phyloP scores from a whole-genome alignment of 2,113 vertebrate species.

The Anser cygnoides region DNA sequence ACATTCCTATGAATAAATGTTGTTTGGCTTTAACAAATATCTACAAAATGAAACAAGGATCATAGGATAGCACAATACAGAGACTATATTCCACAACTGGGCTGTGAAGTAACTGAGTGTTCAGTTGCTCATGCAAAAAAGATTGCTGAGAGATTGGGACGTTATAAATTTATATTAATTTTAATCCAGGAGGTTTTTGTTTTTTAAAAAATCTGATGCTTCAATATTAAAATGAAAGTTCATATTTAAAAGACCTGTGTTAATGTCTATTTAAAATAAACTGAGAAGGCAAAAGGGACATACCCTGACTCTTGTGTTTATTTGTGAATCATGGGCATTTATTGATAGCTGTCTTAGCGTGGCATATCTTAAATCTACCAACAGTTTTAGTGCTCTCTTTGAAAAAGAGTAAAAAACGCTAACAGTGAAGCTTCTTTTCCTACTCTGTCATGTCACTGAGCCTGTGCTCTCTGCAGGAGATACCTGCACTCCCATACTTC shows the following conservation, averaged over 20 bases:
- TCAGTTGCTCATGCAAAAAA: neutral
- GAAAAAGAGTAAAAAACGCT: neutral
- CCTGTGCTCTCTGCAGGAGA: neutral
- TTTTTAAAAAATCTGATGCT: neutral
- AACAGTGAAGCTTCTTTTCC: neutral
- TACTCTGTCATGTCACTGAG: neutral
- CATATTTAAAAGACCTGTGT: neutral
- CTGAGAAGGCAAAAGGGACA: neutral
- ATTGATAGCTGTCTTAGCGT: neutral
- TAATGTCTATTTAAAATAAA: neutral
- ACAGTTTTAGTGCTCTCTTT: neutral
- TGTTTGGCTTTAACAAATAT: neutral
- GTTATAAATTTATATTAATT: neutral
- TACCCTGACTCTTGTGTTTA: neutral
- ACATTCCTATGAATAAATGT: neutral
- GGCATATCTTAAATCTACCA: neutral
- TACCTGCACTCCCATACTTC: neutral
- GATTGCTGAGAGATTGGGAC: neutral
- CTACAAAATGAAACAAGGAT: neutral
- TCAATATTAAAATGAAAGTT: neutral
- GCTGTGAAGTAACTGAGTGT: neutral
- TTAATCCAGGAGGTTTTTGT: neutral
- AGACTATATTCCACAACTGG: neutral
- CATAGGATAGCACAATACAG: neutral
- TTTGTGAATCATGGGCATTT: neutral